A percentile compares a stretch with the other conserved stretches of the same genome.
Evolutionary conservation across 2,113 vertebrate species (phyloP).

Genomic region (Brachionichthys hirsutus): DNA sequence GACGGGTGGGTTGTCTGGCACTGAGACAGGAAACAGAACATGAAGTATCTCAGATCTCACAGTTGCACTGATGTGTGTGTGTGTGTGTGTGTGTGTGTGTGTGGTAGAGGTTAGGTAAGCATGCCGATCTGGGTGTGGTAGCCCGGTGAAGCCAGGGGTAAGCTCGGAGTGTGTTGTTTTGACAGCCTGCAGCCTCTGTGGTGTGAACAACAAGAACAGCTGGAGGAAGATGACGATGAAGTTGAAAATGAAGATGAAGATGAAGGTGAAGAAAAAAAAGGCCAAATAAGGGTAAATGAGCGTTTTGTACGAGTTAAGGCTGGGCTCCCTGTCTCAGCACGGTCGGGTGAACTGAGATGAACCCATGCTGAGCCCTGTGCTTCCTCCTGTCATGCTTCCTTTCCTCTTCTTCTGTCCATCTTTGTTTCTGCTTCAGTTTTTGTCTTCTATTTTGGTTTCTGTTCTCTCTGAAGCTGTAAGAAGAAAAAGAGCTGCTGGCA

Average conservation of each 20-base stretch:
- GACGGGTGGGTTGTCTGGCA: slow-evolving; percentile 80
- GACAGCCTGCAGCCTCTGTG: slow-evolving; percentile 52
- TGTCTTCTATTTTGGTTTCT: slow-evolving; percentile 21
- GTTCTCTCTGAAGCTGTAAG: slow-evolving; percentile 30
- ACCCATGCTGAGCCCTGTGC: slow-evolving; percentile 16
- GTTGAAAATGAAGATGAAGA: slow-evolving; percentile 36
- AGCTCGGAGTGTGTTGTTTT: slow-evolving; percentile 55
- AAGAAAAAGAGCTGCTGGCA: slow-evolving; percentile 39
- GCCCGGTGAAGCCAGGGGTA: slow-evolving; percentile 7
- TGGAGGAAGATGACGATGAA: slow-evolving; percentile 51
- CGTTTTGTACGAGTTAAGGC: slow-evolving; percentile 21
- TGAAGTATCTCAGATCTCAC: neutral
- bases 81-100: neutral
- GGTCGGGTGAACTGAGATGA: slow-evolving; percentile 1
- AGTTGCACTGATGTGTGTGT: neutral
- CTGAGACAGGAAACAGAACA: slow-evolving; percentile 60
- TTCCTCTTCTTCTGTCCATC: slow-evolving; percentile 4
- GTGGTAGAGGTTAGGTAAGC: neutral
- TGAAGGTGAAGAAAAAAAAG: slow-evolving; percentile 51
- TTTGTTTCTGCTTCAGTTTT: slow-evolving; percentile 5
- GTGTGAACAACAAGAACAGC: slow-evolving; percentile 47
- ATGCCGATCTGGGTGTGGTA: neutral
- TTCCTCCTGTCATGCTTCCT: slow-evolving; percentile 6
- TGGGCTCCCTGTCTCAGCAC: neutral
- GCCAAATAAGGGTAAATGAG: slow-evolving; percentile 21